Base-by-base conservation (phyloP, 2,113 vertebrate genomes). In the Cathartes aura region DNA sequence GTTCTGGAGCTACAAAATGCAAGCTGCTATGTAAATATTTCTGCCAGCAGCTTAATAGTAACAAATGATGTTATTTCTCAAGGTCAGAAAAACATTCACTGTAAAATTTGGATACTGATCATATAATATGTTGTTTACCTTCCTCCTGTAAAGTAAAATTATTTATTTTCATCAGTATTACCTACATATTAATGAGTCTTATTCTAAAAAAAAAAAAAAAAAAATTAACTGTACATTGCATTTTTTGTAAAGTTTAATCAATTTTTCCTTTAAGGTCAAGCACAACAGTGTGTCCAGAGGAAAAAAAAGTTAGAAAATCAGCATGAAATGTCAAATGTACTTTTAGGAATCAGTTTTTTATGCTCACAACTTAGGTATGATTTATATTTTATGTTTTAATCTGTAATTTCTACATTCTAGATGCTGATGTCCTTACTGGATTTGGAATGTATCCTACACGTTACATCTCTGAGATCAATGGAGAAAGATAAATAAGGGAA, bases 21-120 rank as follows among this genome's bases (percentile, higher is more conserved):
- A 92, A 97, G 34, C 53, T 96, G 67, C 58, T 50, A 48, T 88
- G 71, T 55, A 96, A 95, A 94, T 89, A 84, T 87, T 94, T 92
- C 40, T 96, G 56, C 60, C 48, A 95, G 38, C 9, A 81, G 22
- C 79, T 87, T 95, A 91, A 96, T 75, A 68, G 24, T 60, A 95
- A 96, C 40, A 88, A 96, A 91, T 79, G 17, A 59, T 79, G 30
- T 58, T 82, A 74, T 89, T 92, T 93, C 15, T 85, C 29, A 87
- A 68, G 32, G 58, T 94, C 52, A 76, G 45, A 85, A 95, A 92
- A 91, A 58, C 4, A 47, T 82, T 89, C 23, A 43, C 16, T 92
- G 24, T 30, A 79, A 80, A 85, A 79, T 89, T 70, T 94, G 12
- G n/a, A 76, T 76, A 29, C 11, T 76, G 23, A 62, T 74, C 15